These are phyloP conservation scores for Boloria euphrosyne DNA, from an alignment of 2,888 invertebrate species.

Conservation along the genomic window DNA sequence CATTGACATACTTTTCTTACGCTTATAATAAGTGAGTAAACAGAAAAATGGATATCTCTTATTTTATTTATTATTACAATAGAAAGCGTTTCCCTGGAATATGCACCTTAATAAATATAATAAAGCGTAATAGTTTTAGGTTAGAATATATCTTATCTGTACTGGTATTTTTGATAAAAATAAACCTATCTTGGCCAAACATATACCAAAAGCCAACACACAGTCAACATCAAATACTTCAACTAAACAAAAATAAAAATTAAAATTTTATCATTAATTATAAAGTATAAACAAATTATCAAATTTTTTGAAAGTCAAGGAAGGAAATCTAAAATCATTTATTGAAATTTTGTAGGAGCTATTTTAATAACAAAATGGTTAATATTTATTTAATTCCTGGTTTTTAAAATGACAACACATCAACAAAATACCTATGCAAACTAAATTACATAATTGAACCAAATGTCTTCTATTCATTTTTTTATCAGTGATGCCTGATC, in stretches of 20 bases:
- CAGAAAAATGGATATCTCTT: slow-evolving; percentile 8
- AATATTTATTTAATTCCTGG: too few species aligned
- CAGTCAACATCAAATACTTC: background rate
- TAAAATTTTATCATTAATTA: too few species aligned
- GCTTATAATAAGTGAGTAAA: background rate
- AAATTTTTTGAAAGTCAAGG: too few species aligned
- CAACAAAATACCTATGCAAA: background rate
- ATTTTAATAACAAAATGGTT: too few species aligned
- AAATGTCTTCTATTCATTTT: slow-evolving; percentile 13
- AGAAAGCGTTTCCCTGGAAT: background rate
- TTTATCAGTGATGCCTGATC: slow-evolving; percentile 89
- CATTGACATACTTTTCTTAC: background rate
- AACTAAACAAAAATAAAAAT: too few species aligned
- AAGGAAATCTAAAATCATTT: too few species aligned
- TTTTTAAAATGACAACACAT: too few species aligned
- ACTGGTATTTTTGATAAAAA: slow-evolving; percentile 2
- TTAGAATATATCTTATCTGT: slow-evolving; percentile 28
- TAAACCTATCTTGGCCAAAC: background rate
- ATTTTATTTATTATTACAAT: background rate
- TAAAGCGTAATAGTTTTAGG: slow-evolving; percentile 12
- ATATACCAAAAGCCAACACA: too few species aligned
- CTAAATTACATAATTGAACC: slow-evolving; percentile 14
- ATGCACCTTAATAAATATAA: background rate
- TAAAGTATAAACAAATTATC: too few species aligned
- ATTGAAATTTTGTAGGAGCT: too few species aligned